A percentile compares a stretch with the other conserved stretches of the same genome.
Evolutionary conservation across 2,888 invertebrate genomes (phyloP).

Genomic region (Nymphalis polychloros): DNA sequence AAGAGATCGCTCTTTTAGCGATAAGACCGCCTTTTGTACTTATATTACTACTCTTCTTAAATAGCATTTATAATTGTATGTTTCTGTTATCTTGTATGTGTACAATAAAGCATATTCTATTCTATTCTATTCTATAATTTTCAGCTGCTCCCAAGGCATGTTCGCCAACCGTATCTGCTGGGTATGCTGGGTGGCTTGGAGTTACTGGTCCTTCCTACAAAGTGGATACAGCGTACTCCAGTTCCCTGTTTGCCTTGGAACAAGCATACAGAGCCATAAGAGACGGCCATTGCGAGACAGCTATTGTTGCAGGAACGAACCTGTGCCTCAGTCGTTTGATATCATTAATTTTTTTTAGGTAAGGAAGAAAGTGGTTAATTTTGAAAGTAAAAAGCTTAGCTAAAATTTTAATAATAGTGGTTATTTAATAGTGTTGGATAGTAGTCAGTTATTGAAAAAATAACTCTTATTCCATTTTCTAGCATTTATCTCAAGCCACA

Average conservation of each 20-base stretch:
- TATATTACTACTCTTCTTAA: too few species aligned
- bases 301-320: slow-evolving; percentile 94
- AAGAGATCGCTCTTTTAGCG: too few species aligned
- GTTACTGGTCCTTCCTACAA: slow-evolving; percentile 86
- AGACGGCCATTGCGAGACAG: slow-evolving; percentile 91
- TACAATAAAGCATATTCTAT: too few species aligned
- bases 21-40: too few species aligned
- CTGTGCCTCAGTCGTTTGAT: slow-evolving; percentile 93
- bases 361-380: slow-evolving; percentile 33
- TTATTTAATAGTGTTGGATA: background rate
- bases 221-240: slow-evolving; percentile 93
- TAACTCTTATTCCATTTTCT: too few species aligned
- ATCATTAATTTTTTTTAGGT: slow-evolving; percentile 92
- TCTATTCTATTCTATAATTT: too few species aligned
- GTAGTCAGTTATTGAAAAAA: too few species aligned
- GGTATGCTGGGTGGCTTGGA: slow-evolving; percentile 93
- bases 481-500: too few species aligned
- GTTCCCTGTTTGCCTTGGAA: slow-evolving; percentile 93
- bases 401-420: too few species aligned
- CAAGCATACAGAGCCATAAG: slow-evolving; percentile 89
- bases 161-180: slow-evolving; percentile 94
- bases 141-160: slow-evolving; percentile 94
- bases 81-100: too few species aligned
- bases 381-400: too few species aligned
- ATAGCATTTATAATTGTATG: too few species aligned